Evolutionary conservation across 1,140 invertebrate species (phyloP).

Genomic region (Calephelis virginiensis): DNA sequence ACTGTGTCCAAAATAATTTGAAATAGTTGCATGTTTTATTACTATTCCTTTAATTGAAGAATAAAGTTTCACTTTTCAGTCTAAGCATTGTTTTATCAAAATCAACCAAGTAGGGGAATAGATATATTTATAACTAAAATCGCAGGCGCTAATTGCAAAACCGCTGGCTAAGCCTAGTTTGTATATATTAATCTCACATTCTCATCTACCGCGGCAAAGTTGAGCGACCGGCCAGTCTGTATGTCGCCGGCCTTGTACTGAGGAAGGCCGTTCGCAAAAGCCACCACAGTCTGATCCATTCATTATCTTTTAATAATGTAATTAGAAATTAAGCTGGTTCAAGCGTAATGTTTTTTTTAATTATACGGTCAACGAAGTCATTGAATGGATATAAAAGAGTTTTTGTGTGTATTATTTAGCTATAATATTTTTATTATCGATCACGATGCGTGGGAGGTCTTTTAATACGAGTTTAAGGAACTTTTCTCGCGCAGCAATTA

Average conservation of each 20-base stretch:
- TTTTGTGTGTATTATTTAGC: constrained; percentile 29
- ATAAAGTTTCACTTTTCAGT: too few relatives aligned
- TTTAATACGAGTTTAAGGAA: too few relatives aligned
- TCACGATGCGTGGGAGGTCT: neutral
- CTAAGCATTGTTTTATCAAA: too few relatives aligned
- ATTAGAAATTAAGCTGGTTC: constrained; percentile 5
- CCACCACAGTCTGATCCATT: constrained; percentile 33
- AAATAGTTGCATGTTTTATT: too few relatives aligned
- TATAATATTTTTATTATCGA: constrained; percentile 1
- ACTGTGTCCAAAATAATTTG: too few relatives aligned
- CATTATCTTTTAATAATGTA: constrained; percentile 24
- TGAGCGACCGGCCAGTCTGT: constrained; percentile 51
- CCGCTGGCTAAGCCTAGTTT: neutral
- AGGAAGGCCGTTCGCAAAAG: constrained; percentile 55
- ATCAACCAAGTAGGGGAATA: too few relatives aligned
- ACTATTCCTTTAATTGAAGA: too few relatives aligned
- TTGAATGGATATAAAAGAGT: constrained; percentile 34
- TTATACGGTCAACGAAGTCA: constrained; percentile 23
- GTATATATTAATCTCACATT: constrained; percentile 27
- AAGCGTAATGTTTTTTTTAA: constrained; percentile 1
- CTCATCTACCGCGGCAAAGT: constrained; percentile 38
- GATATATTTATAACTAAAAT: too few relatives aligned
- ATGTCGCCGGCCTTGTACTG: constrained; percentile 60
- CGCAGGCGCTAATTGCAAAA: too few relatives aligned
- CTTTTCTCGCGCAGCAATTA: too few relatives aligned